Conservation (phyloP, 2,888 invertebrate species). For the Siphonodentalium dalli region DNA sequence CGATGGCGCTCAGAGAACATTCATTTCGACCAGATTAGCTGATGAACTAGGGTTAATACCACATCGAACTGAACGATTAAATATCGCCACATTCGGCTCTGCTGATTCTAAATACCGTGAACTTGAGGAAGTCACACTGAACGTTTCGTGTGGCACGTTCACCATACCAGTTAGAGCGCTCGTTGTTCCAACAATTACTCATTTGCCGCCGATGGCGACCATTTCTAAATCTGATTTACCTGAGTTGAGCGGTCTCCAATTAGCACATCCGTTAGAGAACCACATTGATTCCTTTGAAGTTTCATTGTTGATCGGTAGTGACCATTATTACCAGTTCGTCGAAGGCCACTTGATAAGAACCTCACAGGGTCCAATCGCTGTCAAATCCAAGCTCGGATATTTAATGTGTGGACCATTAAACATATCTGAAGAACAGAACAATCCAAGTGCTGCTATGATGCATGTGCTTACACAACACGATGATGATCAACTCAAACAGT, state of each 20-base stretch:
- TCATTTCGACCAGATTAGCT: too few relatives aligned
- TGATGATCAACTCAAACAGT: slow-evolving; percentile 11
- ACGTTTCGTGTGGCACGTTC: too few relatives aligned
- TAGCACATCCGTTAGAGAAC: slow-evolving; percentile 19
- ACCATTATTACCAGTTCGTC: slow-evolving; percentile 27
- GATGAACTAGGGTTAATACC: too few relatives aligned
- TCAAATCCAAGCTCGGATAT: slow-evolving; percentile 26
- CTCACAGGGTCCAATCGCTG: slow-evolving; percentile 28
- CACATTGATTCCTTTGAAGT: slow-evolving; percentile 13
- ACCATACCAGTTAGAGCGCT: too few relatives aligned
- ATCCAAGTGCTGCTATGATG: background rate
- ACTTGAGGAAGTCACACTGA: too few relatives aligned
- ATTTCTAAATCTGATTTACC: background rate
- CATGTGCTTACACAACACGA: slow-evolving; percentile 7
- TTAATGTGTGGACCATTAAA: slow-evolving; percentile 20
- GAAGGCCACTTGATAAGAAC: slow-evolving; percentile 16
- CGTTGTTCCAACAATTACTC: slow-evolving; percentile 26
- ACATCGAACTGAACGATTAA: too few relatives aligned
- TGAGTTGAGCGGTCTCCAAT: slow-evolving; percentile 12
- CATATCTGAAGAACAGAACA: background rate
- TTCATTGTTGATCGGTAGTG: slow-evolving; percentile 26
- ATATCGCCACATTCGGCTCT: too few relatives aligned
- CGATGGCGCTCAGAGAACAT: too few relatives aligned
- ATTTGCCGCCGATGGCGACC: slow-evolving; percentile 5
- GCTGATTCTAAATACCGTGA: too few relatives aligned